Percentiles rank a stretch among this genome's conserved stretches.
These are phyloP conservation scores for Climacteris rufus DNA, from an alignment of 2,113 vertebrate genomes.

Conservation along the genomic window DNA sequence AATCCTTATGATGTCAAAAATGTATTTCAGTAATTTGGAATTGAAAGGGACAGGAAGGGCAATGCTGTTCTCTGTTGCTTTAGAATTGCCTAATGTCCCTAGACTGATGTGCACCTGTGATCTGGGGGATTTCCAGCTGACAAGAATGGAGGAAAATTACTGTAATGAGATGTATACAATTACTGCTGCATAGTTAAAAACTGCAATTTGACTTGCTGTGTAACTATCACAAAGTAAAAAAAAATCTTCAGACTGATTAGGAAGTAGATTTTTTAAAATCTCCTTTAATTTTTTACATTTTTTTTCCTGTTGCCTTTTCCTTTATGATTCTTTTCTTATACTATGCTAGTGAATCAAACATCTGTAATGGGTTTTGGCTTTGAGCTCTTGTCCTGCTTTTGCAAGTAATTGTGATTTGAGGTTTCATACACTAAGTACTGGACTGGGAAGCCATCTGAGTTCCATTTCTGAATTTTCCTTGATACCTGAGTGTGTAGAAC, in stretches of 20 bases:
- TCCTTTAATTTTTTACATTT: neutral
- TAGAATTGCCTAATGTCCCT: fast-evolving
- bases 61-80: neutral
- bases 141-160: neutral
- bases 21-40: neutral
- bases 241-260: neutral
- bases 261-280: neutral
- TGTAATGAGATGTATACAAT: neutral
- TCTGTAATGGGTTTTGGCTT: neutral
- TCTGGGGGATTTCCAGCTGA: neutral
- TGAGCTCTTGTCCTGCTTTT: neutral
- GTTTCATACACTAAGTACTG: neutral
- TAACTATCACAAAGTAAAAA: neutral
- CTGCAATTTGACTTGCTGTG: neutral
- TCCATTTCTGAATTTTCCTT: neutral
- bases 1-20: neutral
- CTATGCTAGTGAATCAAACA: neutral
- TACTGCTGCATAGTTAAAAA: neutral
- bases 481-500: neutral
- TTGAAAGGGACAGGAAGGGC: neutral
- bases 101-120: neutral
- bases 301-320: neutral
- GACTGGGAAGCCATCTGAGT: neutral
- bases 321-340: neutral
- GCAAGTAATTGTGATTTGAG: neutral